A percentile compares a stretch with the other conserved stretches of the same genome.
Conservation (phyloP, 2,888 invertebrate species). For the Caenorhabditis plicata region DNA sequence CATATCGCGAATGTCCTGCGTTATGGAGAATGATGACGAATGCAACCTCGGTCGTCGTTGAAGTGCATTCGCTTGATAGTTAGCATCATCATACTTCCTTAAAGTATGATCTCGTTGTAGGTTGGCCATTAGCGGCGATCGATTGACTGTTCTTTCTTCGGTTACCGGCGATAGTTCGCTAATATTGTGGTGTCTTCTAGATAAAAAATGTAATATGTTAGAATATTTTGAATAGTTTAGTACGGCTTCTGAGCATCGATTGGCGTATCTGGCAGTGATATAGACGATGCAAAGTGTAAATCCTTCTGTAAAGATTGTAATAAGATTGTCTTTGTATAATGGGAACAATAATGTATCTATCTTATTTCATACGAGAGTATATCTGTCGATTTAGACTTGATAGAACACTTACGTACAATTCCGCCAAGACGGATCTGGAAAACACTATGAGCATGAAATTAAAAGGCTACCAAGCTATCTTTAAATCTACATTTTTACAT, state of each 20-base stretch:
- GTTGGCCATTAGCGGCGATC: constrained; percentile 36
- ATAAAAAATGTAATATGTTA: not conserved
- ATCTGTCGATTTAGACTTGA: no score
- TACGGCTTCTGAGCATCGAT: constrained; percentile 13
- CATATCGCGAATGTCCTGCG: constrained; percentile 46
- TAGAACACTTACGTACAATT: no score
- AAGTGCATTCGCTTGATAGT: constrained; percentile 23
- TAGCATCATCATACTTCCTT: constrained; percentile 48
- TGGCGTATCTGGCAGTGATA: constrained; percentile 29
- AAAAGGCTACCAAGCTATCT: no score
- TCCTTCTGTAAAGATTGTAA: no score
- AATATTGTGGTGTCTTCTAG: constrained; percentile 8
- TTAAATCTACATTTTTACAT: no score
- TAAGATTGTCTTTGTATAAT: no score
- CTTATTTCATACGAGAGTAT: no score
- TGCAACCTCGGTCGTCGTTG: constrained; percentile 36
- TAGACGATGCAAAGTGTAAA: constrained; percentile 16
- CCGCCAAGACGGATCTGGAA: no score
- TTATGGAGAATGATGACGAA: constrained; percentile 41
- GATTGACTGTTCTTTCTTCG: constrained; percentile 25
- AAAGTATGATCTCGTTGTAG: constrained; percentile 42
- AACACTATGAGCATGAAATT: no score
- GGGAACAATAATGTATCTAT: no score
- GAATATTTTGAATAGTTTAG: not conserved
- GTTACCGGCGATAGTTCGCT: constrained; percentile 18